Evolutionary conservation across 2,797 vertebrate genomes (phyloP), one percentile per base, ranked within the genome.

Genomic region (Triplophysa yarkandensis): DNA sequence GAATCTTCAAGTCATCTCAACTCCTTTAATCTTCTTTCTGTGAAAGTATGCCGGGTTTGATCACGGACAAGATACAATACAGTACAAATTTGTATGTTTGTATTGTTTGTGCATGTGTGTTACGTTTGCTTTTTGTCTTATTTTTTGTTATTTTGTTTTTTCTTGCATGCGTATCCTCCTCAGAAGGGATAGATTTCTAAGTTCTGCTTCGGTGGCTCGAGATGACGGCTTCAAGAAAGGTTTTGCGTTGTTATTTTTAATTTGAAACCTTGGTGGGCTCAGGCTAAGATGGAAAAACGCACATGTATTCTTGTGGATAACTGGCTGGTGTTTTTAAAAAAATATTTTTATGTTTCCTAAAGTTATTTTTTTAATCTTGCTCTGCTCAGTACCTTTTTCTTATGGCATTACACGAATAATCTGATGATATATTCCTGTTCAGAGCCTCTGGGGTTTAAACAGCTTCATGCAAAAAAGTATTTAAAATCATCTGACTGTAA

Each of bases 171-270:
- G 16, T 32, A 46, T 70, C 63, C 27, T 52, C 74, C 43, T 79
- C 70, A 80, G 69, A 82, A 70, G 66, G 74, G 80, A 55, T 82
- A 80, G 70, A 74, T 74, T 69, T 48, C 71, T n/a, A 76, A 74
- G 39, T 46, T 57, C 71, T 64, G 54, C 48, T 62, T 52, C 58
- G 19, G 28, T 54, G 74, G 28, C 77, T 43, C 74, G 70, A 27
- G 77, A 82, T 77, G 77, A 55, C 39, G n/a, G 54, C 71, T 36
- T 46, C 62, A 17, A 71, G 62, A 82, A 77, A 71, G 70, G 70
- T 80, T 43, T 55, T 48, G n/a, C 39, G 32, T 41, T 55, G 25
- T 65, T 64, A 19, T 68, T 72, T 34, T 19, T 21, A 62, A 32
- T 23, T 10, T 55, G 13, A 68, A n/a, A 36, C 8, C 39, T 67